These are phyloP conservation scores for Hypomecis punctinalis DNA, from an alignment of 2,888 invertebrate genomes.

Conservation along the genomic window DNA sequence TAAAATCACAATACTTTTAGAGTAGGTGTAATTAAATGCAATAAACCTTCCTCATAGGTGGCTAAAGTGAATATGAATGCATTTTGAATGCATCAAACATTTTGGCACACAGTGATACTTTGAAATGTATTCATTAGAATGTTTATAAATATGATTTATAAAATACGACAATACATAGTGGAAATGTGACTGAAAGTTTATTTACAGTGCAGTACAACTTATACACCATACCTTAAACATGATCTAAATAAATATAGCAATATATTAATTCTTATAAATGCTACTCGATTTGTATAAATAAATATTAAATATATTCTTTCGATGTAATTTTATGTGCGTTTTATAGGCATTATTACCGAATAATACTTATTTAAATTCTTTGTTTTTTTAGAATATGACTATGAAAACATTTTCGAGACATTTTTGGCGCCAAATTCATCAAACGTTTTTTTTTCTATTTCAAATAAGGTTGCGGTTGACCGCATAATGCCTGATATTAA, in stretches of 20 bases:
- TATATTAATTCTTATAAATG: slow-evolving; percentile 6
- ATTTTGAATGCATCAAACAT: slow-evolving; percentile 22
- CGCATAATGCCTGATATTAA: too few relatives aligned
- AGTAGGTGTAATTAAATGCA: slow-evolving; percentile 31
- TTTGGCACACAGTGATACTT: slow-evolving; percentile 30
- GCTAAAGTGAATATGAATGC: slow-evolving; percentile 17
- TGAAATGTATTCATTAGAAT: slow-evolving; percentile 11
- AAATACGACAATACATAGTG: neutral
- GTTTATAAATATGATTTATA: neutral
- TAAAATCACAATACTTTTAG: slow-evolving; percentile 21
- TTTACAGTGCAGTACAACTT: slow-evolving; percentile 39
- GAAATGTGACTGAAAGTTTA: slow-evolving; percentile 18
- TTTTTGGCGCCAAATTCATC: neutral
- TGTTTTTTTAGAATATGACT: neutral
- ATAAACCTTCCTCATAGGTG: slow-evolving; percentile 17
- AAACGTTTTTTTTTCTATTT: too few relatives aligned
- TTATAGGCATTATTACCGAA: slow-evolving; percentile 11
- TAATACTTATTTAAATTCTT: slow-evolving; percentile 24
- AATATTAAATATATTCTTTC: slow-evolving; percentile 41
- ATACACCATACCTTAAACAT: slow-evolving; percentile 13
- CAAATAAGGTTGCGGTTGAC: too few relatives aligned
- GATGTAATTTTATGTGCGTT: slow-evolving; percentile 46
- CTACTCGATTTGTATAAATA: slow-evolving; percentile 10
- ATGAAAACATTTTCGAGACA: neutral
- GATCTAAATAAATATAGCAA: slow-evolving; percentile 8